These are phyloP conservation scores for Tribolium freemani DNA, from an alignment of 2,888 invertebrate genomes.

Conservation along the genomic window DNA sequence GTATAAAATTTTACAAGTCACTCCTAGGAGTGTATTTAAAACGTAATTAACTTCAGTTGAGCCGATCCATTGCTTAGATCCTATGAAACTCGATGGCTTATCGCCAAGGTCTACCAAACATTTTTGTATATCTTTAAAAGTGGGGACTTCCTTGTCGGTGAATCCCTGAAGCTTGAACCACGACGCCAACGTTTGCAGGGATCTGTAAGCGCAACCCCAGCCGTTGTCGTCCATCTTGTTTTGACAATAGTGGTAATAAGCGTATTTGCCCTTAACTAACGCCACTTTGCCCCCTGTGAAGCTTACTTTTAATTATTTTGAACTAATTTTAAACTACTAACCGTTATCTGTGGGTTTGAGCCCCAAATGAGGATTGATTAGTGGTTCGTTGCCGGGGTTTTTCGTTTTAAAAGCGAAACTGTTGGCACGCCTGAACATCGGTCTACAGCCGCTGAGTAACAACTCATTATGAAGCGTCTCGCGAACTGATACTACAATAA, in stretches of 20 bases:
- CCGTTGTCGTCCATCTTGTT: constrained; percentile 94
- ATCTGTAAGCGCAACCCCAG: constrained; percentile 99
- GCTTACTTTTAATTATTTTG: not conserved
- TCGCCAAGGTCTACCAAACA: constrained; percentile 95
- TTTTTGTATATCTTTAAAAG: constrained; percentile 90
- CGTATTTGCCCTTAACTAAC: constrained; percentile 86
- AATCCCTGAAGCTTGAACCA: constrained; percentile 94
- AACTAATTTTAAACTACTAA: constrained; percentile 30
- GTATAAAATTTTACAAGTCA: constrained; percentile 85
- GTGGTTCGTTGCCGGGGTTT: constrained; percentile 66
- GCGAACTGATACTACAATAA: constrained; percentile 74
- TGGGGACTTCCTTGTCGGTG: constrained; percentile 82
- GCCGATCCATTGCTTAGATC: constrained; percentile 97
- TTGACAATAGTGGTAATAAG: constrained; percentile 98
- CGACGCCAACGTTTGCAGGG: constrained; percentile 95
- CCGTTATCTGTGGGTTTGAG: constrained; percentile 62
- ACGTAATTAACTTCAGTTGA: constrained; percentile 97
- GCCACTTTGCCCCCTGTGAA: constrained; percentile 52
- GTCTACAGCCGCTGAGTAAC: constrained; percentile 75
- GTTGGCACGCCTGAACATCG: constrained; percentile 83
- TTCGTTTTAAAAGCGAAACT: constrained; percentile 72
- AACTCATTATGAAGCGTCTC: constrained; percentile 80
- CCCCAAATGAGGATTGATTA: constrained; percentile 83
- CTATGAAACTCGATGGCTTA: constrained; percentile 88
- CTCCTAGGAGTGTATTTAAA: constrained; percentile 83